Evolutionary conservation across 2,797 vertebrate species (phyloP).

Genomic region (Crypturellus tataupa): DNA sequence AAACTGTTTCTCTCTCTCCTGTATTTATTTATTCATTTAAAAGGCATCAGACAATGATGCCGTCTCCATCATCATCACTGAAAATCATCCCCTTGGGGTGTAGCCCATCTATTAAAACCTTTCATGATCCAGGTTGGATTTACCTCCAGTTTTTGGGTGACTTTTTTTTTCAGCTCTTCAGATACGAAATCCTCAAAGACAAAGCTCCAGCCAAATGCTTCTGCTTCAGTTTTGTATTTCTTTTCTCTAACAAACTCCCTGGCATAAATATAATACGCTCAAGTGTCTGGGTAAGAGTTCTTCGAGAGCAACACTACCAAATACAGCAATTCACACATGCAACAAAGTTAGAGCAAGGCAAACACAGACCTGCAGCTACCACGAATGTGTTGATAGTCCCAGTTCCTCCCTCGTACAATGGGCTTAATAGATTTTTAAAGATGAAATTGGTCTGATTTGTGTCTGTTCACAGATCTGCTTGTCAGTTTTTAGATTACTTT

Average conservation of each 20-base stretch:
- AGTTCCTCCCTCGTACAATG: not conserved
- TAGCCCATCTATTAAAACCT: not conserved
- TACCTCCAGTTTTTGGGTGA: constrained; percentile 91
- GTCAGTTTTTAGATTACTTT: not conserved
- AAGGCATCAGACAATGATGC: not conserved
- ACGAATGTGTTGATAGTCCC: not conserved
- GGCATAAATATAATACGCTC: not conserved
- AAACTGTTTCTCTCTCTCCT: not conserved
- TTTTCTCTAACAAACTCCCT: constrained; percentile 92
- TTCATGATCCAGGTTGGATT: not conserved
- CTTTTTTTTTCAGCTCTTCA: constrained; percentile 89
- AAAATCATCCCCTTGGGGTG: not conserved
- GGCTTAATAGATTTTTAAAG: not conserved
- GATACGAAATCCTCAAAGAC: constrained; percentile 96
- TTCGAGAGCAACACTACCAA: not conserved
- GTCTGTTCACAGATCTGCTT: not conserved
- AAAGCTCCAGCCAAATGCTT: constrained; percentile 95
- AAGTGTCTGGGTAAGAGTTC: not conserved
- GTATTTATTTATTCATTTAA: not conserved
- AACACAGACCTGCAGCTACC: not conserved
- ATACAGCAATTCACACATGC: not conserved
- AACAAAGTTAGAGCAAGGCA: not conserved
- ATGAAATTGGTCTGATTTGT: not conserved
- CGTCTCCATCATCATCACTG: not conserved
- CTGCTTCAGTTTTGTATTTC: constrained; percentile 94